A percentile compares a stretch with the other conserved stretches of the same genome.
These are phyloP conservation scores for Zaprionus bogoriensis DNA, from an alignment of 2,888 invertebrate species.

Conservation along the genomic window DNA sequence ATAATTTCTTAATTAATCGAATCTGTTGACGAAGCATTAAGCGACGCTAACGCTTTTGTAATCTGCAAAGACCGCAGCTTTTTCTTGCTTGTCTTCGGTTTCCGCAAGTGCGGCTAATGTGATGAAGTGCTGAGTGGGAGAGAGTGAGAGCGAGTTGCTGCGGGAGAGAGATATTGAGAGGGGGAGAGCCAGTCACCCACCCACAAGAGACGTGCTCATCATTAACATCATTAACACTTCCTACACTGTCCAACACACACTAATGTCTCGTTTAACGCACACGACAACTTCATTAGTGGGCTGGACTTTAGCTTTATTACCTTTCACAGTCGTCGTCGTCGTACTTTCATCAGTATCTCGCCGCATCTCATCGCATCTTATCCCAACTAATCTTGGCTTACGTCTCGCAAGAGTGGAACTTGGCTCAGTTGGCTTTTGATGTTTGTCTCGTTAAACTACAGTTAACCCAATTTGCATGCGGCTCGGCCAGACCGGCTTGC, in stretches of 20 bases:
- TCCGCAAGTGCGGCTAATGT: background rate
- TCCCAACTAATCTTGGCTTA: constrained; percentile 21
- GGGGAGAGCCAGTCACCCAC: no score
- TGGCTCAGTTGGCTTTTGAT: constrained; percentile 21
- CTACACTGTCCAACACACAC: constrained; percentile 25
- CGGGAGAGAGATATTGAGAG: no score
- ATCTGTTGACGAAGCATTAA: background rate
- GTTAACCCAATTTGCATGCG: constrained; percentile 71
- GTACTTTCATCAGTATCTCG: constrained; percentile 48
- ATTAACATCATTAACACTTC: constrained; percentile 46
- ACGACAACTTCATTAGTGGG: constrained; percentile 41
- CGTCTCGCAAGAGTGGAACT: constrained; percentile 13
- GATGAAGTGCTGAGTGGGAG: constrained; percentile 14
- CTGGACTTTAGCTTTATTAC: constrained; percentile 36
- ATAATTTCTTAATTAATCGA: constrained; percentile 26
- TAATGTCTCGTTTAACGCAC: constrained; percentile 22
- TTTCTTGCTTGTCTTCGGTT: background rate
- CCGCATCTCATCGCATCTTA: constrained; percentile 14
- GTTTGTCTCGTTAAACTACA: constrained; percentile 59
- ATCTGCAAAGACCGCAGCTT: constrained; percentile 14
- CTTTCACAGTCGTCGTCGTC: constrained; percentile 30
- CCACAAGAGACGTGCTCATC: constrained; percentile 30
- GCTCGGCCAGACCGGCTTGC: constrained; percentile 30
- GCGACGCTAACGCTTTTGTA: no score
- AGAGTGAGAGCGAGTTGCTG: no score